phyloP scores from a whole-genome alignment of 2,888 invertebrate species.

The Magallana nippona region DNA sequence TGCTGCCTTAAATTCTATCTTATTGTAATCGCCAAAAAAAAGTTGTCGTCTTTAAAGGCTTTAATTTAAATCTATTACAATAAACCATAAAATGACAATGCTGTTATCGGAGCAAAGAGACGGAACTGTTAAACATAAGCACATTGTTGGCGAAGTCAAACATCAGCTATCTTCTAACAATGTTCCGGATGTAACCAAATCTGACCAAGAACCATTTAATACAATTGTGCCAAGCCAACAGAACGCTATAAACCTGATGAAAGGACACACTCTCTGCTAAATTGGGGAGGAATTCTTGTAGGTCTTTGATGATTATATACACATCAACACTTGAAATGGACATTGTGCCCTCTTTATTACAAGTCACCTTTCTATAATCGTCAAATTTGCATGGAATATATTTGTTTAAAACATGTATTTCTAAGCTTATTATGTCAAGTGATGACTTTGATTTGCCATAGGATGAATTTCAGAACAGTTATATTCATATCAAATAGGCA shows the following conservation, averaged over 20 bases:
- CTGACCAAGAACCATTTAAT: constrained; percentile 30
- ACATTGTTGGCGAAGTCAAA: constrained; percentile 5
- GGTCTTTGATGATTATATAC: not conserved
- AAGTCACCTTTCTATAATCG: too few relatives aligned
- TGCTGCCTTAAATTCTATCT: constrained; percentile 14
- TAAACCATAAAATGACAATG: constrained; percentile 24
- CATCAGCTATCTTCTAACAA: not conserved
- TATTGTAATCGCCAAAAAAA: not conserved
- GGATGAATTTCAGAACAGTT: too few relatives aligned
- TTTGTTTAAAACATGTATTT: too few relatives aligned
- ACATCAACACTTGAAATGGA: too few relatives aligned
- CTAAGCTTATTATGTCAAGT: too few relatives aligned
- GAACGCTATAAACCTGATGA: constrained; percentile 13
- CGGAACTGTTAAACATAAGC: constrained; percentile 12
- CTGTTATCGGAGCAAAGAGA: not conserved
- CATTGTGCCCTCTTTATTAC: too few relatives aligned
- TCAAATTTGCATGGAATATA: too few relatives aligned
- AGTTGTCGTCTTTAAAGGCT: constrained; percentile 1
- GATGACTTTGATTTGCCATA: too few relatives aligned
- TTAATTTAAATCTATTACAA: constrained; percentile 23
- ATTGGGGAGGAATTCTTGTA: not conserved
- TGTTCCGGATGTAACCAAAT: constrained; percentile 7
- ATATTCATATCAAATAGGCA: not conserved
- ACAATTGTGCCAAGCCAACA: not conserved
- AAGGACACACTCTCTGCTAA: constrained; percentile 8